Evolutionary conservation across 2,888 invertebrate genomes (phyloP).

Genomic region (Chromoteleia sp.): DNA sequence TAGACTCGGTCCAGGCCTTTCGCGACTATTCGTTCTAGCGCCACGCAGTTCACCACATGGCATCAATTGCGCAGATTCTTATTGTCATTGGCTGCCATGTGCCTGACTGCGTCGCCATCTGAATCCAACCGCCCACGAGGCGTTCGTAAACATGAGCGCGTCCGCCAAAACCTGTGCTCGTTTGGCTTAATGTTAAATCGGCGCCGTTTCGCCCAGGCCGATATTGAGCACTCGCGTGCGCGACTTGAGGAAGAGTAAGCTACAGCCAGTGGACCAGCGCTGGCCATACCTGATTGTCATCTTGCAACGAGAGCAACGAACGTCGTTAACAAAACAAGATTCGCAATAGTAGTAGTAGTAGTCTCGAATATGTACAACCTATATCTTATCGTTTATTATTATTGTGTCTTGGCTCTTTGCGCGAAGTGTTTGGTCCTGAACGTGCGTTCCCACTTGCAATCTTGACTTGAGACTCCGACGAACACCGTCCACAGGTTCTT

Average conservation of each 20-base stretch:
- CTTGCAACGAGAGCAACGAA: conserved; percentile 69
- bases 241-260: conserved; percentile 47
- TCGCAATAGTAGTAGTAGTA: conserved; percentile 59
- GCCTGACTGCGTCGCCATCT: conserved; percentile 1
- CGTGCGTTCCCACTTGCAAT: conserved; percentile 24
- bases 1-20: background rate
- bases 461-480: conserved; percentile 17
- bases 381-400: conserved; percentile 70
- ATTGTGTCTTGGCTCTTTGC: conserved; percentile 63
- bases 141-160: background rate
- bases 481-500: conserved; percentile 22
- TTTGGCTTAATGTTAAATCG: conserved; percentile 21
- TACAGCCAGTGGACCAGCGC: conserved; percentile 68
- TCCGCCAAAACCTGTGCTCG: conserved; percentile 28
- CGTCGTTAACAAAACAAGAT: conserved; percentile 69
- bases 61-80: conserved; percentile 22
- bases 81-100: conserved; percentile 28
- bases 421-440: conserved; percentile 64
- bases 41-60: conserved; percentile 26
- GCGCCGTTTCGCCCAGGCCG: conserved; percentile 34
- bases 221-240: conserved; percentile 50
- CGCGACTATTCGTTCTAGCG: background rate
- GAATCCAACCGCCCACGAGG: background rate
- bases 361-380: conserved; percentile 70
- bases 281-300: conserved; percentile 71